phyloP scores from a whole-genome alignment of 2,113 vertebrate species.

The Anthoscopus minutus region DNA sequence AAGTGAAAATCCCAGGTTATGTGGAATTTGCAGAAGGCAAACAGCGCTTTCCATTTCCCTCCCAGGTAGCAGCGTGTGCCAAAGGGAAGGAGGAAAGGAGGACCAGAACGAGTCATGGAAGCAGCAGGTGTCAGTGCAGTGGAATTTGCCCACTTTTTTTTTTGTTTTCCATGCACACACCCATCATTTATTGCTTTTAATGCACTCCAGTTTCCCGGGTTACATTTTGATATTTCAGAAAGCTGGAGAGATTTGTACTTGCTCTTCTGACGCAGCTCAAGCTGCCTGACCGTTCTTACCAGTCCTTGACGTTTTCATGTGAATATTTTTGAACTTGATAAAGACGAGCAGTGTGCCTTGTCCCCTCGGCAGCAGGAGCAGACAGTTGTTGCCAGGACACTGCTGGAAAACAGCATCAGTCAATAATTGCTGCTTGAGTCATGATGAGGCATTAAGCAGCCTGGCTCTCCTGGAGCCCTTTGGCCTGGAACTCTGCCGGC shows the following conservation, averaged over 20 bases:
- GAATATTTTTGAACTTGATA: fast-evolving
- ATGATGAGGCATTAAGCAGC: not conserved
- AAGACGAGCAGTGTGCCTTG: not conserved
- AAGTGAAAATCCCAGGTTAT: not conserved
- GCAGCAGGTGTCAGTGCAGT: not conserved
- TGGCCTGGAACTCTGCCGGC: not conserved
- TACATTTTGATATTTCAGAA: not conserved
- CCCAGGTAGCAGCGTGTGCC: not conserved
- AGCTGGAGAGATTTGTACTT: not conserved
- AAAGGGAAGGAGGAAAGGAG: not conserved
- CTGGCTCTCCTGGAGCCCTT: not conserved
- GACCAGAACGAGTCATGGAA: not conserved
- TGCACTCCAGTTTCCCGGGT: not conserved
- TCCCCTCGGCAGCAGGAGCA: not conserved
- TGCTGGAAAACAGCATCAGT: not conserved
- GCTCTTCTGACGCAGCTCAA: not conserved
- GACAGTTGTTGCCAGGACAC: not conserved
- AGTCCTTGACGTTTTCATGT: fast-evolving
- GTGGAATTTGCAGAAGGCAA: not conserved
- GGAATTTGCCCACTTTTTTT: not conserved
- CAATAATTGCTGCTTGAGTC: not conserved
- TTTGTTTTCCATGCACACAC: not conserved
- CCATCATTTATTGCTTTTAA: not conserved
- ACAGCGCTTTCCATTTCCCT: not conserved
- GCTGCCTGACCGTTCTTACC: fast-evolving